Evolutionary conservation across 2,113 vertebrate genomes (phyloP), one percentile per base, ranked within the genome.

Genomic region (Leiothrix lutea): DNA sequence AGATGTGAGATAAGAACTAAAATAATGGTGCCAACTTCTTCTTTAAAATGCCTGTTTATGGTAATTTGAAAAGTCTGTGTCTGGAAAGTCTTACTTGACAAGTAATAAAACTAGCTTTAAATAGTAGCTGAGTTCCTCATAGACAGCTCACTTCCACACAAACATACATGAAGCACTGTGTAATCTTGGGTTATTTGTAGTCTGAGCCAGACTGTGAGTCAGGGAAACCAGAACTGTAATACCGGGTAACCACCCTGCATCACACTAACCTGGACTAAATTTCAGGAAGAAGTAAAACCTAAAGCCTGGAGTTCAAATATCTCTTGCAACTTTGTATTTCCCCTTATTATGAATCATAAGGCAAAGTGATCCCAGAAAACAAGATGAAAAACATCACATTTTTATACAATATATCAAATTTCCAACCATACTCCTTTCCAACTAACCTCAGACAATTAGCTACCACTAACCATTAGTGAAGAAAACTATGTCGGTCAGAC

Each of bases 141-240:
- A 71, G 6, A 15, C 20, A 56, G 4, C 58, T 95, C 6, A 22
- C 3, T 61, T 88, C 28, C n/a, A 45, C 5, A 54, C 6, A 62
- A 15, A 45, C 0, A 1, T 29, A 12, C 24, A 44, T 0, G 2
- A 4, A 51, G 1, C 3, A 8, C 1, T 1, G 2, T 15, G 5
- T 44, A 29, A n/a, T 26, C 4, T 75, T 1, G 2, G 8, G 4
- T 44, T 72, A 35, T 53, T 23, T 45, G 12, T 62, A 42, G 11
- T 6, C 60, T n/a, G 4, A 50, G 3, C 51, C 42, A 65, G 48
- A 44, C 12, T 31, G 15, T 0, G 0, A 40, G 28, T 35, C 20
- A 35, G 25, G 26, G 74, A 88, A 86, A 50, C 5, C 22, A 70
- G 9, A 9, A 3, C 42, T 70, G 12, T 17, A 35, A 35, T 24